Conservation (phyloP, 2,797 vertebrate genomes). For the Allobates femoralis region DNA sequence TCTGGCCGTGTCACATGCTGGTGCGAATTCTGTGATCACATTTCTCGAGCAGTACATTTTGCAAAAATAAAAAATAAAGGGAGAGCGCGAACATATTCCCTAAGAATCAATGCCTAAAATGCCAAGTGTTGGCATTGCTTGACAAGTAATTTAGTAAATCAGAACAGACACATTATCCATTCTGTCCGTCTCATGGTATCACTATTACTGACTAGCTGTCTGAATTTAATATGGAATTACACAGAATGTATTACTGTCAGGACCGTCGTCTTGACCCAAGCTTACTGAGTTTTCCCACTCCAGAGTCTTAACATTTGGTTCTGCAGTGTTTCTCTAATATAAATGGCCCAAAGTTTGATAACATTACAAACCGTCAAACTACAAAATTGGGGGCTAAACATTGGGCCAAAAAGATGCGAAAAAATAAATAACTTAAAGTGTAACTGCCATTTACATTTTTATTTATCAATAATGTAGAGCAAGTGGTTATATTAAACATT, state of each 20-base stretch:
- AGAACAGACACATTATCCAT: conserved; percentile 25
- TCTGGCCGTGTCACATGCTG: conserved; percentile 29
- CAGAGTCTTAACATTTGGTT: conserved; percentile 13
- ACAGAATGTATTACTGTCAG: conserved; percentile 6
- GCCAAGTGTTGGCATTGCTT: conserved; percentile 22
- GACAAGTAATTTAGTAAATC: conserved; percentile 37
- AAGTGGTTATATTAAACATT: too few relatives aligned
- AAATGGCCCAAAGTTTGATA: neutral
- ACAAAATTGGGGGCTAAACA: too few relatives aligned
- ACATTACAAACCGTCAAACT: neutral
- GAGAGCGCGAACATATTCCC: neutral
- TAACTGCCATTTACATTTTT: too few relatives aligned
- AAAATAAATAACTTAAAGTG: too few relatives aligned
- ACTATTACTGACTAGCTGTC: conserved; percentile 27
- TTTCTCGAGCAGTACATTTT: conserved; percentile 2
- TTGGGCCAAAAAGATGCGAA: too few relatives aligned
- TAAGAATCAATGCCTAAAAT: conserved; percentile 28
- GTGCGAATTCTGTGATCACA: neutral
- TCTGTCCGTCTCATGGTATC: neutral
- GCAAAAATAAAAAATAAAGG: neutral
- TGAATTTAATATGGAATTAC: conserved; percentile 34
- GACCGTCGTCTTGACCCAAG: neutral
- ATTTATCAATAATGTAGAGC: too few relatives aligned
- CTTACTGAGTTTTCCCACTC: neutral
- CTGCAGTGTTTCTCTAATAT: neutral